A percentile compares a stretch with the other conserved stretches of the same genome.
Conservation (phyloP, 2,113 vertebrate species). For the Panurus biarmicus region DNA sequence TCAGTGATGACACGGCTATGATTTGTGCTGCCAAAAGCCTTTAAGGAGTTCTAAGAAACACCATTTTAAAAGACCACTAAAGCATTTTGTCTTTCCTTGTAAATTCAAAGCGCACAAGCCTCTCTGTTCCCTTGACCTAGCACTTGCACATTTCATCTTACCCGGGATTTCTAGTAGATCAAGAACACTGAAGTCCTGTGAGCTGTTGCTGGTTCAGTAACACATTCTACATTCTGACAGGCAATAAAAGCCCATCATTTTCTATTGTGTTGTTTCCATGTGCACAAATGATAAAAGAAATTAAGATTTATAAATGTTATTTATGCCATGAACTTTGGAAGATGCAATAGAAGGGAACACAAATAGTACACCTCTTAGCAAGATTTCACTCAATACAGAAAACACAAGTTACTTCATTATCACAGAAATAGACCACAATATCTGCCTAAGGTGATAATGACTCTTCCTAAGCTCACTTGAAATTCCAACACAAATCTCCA, state of each 20-base stretch:
- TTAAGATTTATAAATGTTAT: constrained; percentile 55
- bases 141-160: not conserved
- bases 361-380: constrained; percentile 38
- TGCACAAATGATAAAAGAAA: constrained; percentile 47
- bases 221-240: not conserved
- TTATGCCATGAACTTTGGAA: constrained; percentile 26
- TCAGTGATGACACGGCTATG: not conserved
- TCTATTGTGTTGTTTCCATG: not conserved
- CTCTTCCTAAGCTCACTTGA: constrained; percentile 25
- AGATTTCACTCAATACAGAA: not conserved
- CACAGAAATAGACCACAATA: constrained; percentile 24
- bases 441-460: constrained; percentile 26
- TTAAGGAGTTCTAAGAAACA: constrained; percentile 27
- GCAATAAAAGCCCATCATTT: not conserved
- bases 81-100: constrained; percentile 30
- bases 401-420: constrained; percentile 45
- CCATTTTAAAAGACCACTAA: constrained; percentile 17
- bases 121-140: constrained; percentile 25
- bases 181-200: not conserved
- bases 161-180: not conserved
- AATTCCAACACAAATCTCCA: constrained; percentile 55
- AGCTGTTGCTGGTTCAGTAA: not conserved
- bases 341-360: constrained; percentile 29
- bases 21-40: not conserved
- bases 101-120: not conserved